Evolutionary conservation across 2,113 vertebrate genomes (phyloP), one percentile per base, ranked within the genome.

Genomic region (Sceloporus tristichus): DNA sequence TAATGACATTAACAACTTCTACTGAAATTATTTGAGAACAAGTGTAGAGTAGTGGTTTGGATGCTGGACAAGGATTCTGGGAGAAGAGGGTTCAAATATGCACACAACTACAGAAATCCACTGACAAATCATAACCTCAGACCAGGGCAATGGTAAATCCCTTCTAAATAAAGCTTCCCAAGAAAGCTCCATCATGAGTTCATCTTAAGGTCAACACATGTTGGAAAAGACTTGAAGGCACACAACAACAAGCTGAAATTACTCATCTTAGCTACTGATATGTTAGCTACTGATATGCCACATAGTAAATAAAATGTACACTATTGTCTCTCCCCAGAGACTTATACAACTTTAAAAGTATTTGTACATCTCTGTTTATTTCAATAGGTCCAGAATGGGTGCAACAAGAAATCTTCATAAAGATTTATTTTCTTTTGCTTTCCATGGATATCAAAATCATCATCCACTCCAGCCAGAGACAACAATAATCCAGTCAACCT

Each of bases 371-470:
- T 59, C 70, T 56, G 21, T 40, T 9, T 23, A 80, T 80, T 11
- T 70, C 21, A 3, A 71, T 86, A 5, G 19, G 42, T 29, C 16
- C 25, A 48, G 42, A n/a, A 34, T 71, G 23, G 9, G 19, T 42
- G 8, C 48, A 40, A 14, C 16, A 18, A 71, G 66, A 59, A 77
- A 65, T 65, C 13, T 7, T 19, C 56, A 65, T 40, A 29, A 85
- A 85, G 68, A 74, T 65, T 85, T 76, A 74, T 65, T 85, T 76
- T 76, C 11, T 62, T 25, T 76, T 76, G 62, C 25, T 62, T 25
- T 76, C 9, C 25, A 9, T 18, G 75, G 34, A 76, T 76, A 62
- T 76, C 73, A 62, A 29, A 74, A 62, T 19, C 59, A 62, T 42
- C 56, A 85, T 62, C 27, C 62, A 42, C 54, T 76, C 23, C 38